phyloP scores from a whole-genome alignment of 2,113 vertebrate species.

The Jaculus jaculus region DNA sequence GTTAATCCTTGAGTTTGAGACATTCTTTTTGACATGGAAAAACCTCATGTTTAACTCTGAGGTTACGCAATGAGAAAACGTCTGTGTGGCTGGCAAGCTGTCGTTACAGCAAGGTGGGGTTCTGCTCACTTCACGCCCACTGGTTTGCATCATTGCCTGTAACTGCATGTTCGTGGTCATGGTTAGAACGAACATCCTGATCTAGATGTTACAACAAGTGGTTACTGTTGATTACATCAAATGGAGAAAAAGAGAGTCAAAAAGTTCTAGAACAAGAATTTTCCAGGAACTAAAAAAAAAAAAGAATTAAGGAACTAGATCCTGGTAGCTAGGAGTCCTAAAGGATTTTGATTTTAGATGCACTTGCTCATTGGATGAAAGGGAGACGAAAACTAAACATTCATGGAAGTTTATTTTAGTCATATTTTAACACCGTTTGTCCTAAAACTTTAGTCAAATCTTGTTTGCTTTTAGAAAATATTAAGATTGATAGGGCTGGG shows the following conservation, averaged over 20 bases:
- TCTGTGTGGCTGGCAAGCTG: neutral
- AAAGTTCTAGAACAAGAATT: neutral
- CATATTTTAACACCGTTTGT: neutral
- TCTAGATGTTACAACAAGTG: neutral
- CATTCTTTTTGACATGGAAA: conserved; percentile 11
- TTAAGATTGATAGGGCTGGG: neutral
- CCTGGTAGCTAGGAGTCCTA: neutral
- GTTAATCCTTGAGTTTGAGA: conserved; percentile 31
- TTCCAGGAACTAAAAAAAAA: neutral
- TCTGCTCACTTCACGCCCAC: neutral
- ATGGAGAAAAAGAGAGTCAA: neutral
- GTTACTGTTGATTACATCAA: neutral
- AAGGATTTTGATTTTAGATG: neutral
- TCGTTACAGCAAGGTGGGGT: neutral
- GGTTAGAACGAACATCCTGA: neutral
- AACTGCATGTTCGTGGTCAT: neutral
- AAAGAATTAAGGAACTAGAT: neutral
- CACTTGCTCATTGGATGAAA: neutral
- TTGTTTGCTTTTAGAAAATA: conserved; percentile 36
- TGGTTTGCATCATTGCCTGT: neutral
- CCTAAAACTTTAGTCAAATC: neutral
- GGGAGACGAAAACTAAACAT: conserved; percentile 4
- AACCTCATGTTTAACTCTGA: conserved; percentile 49
- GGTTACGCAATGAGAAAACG: neutral
- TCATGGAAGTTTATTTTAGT: neutral